Evolutionary conservation across 2,113 vertebrate species (phyloP), one percentile per base, ranked within the genome.

Genomic region (Perognathus longimembris): DNA sequence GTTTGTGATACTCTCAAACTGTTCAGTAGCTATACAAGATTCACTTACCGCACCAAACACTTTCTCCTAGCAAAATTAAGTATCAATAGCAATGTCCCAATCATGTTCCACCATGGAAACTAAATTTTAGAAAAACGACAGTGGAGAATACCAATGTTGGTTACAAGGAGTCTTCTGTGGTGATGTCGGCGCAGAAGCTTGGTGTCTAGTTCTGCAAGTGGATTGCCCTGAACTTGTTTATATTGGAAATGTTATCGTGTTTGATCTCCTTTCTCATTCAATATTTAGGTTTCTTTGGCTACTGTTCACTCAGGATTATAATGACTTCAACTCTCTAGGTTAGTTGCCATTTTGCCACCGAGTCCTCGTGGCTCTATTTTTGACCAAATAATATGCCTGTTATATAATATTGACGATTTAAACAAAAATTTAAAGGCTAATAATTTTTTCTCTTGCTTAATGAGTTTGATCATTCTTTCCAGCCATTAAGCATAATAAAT

Each of bases 351-450:
- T 57, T 85, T 26, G 30, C 85, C 64, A 70, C 1, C 36, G 40
- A 36, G 11, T 38, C 32, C 2, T 3, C 40, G 6, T 70, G 66
- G 32, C 45, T 50, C 40, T 30, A 75, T 69, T 38, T 76, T 77
- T 90, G 30, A 69, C 40, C 61, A 54, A 67, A 7, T 70, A 86
- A 59, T 28, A 66, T 42, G 50, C 17, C 50, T 89, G 15, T 20
- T 75, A 20, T 22, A 26, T 75, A 63, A 61, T 63, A 76, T 30
- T 66, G 40, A 73, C 76, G 36, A 57, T n/a, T 78, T 26, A 61
- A 82, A 71, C 79, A 79, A 26, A 64, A 70, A 70, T 15, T 45
- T 85, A 69, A 82, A 90, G 63, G 42, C 63, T 85, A 94, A 85
- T 90, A 75, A n/a, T 67, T 88, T 34, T 89, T 59, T 66, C 24